phyloP scores from a whole-genome alignment of 2,797 vertebrate genomes.

The Oceanodroma leucorhoa region DNA sequence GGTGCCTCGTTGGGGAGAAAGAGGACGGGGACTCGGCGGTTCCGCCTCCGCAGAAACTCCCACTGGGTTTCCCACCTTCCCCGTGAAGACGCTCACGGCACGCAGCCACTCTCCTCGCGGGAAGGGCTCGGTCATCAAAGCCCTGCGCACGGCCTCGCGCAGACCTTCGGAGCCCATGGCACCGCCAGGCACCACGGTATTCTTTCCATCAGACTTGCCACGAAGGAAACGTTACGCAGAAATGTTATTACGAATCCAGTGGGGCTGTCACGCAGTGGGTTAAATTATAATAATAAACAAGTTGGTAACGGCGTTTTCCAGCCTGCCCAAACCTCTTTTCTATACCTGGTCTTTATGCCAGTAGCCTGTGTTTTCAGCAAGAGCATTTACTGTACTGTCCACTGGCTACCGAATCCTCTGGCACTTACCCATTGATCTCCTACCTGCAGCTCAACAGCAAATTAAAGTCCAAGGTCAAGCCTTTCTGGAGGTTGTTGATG shows the following conservation, averaged over 20 bases:
- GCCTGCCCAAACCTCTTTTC: neutral
- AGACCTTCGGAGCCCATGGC: neutral
- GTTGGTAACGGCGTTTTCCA: neutral
- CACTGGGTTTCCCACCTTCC: neutral
- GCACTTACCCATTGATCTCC: neutral
- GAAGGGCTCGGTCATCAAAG: neutral
- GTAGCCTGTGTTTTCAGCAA: neutral
- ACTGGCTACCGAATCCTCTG: neutral
- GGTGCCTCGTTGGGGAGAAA: neutral
- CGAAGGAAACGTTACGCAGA: neutral
- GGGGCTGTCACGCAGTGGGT: neutral
- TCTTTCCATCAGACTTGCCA: neutral
- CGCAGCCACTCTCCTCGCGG: fast-evolving
- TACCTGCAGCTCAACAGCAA: neutral
- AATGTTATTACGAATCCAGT: neutral
- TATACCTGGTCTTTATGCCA: neutral
- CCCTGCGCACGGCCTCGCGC: fast-evolving
- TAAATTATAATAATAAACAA: neutral
- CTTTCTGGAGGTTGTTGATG: neutral
- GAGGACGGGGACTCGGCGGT: fast-evolving
- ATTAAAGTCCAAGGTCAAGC: neutral
- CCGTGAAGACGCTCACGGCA: fast-evolving
- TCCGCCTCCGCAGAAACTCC: neutral
- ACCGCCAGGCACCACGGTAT: neutral
- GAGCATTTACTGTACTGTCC: neutral